phyloP scores from a whole-genome alignment of 92 coral and sea anemone genomes.

The Porites evermanni region DNA sequence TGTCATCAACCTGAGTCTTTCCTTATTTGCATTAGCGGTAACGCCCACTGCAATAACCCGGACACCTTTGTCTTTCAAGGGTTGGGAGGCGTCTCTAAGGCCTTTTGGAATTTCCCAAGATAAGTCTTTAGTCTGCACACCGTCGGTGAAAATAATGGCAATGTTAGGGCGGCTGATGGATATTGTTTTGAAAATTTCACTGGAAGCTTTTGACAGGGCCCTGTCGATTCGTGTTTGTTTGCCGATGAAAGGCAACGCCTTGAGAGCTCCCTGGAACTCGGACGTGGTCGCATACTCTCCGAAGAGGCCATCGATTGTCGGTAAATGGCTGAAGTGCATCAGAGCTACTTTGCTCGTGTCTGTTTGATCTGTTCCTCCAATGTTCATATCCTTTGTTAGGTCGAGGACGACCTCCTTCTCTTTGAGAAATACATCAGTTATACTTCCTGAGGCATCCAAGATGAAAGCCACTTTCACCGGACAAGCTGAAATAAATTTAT shows the following conservation, averaged over 20 bases:
- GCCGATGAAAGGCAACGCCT: neutral
- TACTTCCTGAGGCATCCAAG: constrained; percentile 3
- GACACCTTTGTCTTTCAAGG: neutral
- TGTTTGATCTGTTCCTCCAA: neutral
- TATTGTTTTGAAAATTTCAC: neutral
- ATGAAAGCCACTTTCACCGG: constrained; percentile 11
- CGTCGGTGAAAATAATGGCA: neutral
- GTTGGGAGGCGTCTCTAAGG: neutral
- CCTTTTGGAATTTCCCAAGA: neutral
- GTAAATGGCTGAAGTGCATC: neutral
- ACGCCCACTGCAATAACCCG: neutral
- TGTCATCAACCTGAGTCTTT: constrained; percentile 3
- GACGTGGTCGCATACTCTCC: neutral
- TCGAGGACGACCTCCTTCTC: neutral
- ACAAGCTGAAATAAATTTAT: neutral
- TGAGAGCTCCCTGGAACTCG: neutral
- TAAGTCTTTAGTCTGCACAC: neutral
- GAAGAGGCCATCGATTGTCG: neutral
- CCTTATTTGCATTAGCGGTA: neutral
- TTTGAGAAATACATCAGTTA: neutral
- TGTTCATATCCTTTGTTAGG: neutral
- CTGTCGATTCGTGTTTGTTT: constrained; percentile 14
- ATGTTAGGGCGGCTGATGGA: neutral
- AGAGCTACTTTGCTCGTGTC: neutral
- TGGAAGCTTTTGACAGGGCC: neutral